A percentile compares a stretch with the other conserved stretches of the same genome.
phyloP scores from a whole-genome alignment of 2,888 invertebrate genomes.

The Penaeus monodon region DNA sequence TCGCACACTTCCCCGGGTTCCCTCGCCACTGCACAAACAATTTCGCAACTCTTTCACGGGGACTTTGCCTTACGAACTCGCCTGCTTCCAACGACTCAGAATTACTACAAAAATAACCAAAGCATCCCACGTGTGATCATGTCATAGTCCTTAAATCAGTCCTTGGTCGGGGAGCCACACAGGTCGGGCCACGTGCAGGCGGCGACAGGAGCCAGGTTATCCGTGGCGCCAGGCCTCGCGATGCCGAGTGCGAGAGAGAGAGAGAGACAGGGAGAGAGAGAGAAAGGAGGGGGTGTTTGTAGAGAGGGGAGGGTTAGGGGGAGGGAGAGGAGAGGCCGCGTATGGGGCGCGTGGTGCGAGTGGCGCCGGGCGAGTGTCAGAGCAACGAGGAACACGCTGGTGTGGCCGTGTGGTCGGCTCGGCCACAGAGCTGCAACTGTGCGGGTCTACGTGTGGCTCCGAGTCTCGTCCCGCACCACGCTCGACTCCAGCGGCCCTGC shows the following conservation, averaged over 20 bases:
- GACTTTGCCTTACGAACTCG: no score
- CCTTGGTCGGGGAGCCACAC: slow-evolving; percentile 15
- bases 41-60: no score
- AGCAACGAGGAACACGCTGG: slow-evolving; percentile 38
- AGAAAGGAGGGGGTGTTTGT: no score
- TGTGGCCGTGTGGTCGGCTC: slow-evolving; percentile 55
- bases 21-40: no score
- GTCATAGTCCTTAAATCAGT: slow-evolving; percentile 30
- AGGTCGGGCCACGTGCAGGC: slow-evolving; percentile 12
- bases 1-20: no score
- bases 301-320: neutral
- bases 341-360: slow-evolving; percentile 38
- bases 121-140: slow-evolving; percentile 22
- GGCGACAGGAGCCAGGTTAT: slow-evolving; percentile 35
- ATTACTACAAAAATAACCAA: no score
- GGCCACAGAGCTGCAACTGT: slow-evolving; percentile 63
- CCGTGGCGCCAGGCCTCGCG: slow-evolving; percentile 44
- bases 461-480: slow-evolving; percentile 31
- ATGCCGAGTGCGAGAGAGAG: slow-evolving; percentile 24
- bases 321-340: slow-evolving; percentile 21
- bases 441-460: slow-evolving; percentile 50
- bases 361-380: slow-evolving; percentile 41
- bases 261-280: no score
- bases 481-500: slow-evolving; percentile 20
- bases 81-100: no score